phyloP scores from a whole-genome alignment of 1,140 invertebrate genomes.

The Zeugodacus cucurbitae region DNA sequence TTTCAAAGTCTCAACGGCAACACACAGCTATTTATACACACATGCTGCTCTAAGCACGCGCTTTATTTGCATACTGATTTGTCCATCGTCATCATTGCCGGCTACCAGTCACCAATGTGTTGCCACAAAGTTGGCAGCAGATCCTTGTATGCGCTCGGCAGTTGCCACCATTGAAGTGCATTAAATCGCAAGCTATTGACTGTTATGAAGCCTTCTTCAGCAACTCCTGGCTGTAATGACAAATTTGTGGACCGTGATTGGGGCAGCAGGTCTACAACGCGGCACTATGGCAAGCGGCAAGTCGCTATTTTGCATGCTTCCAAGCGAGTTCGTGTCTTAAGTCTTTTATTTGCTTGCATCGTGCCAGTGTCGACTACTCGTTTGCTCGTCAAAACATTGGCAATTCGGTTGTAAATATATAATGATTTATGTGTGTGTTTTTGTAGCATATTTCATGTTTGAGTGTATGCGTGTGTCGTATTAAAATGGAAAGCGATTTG shows the following conservation, averaged over 20 bases:
- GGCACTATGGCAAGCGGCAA: neutral
- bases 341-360: neutral
- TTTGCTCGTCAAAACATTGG: neutral
- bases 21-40: neutral
- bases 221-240: slow-evolving; percentile 27
- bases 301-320: neutral
- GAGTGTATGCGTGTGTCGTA: slow-evolving; percentile 31
- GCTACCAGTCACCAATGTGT: neutral
- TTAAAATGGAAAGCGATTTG: slow-evolving; percentile 65
- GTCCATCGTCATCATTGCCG: neutral
- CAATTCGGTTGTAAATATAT: neutral
- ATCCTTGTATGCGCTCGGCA: neutral
- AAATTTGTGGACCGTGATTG: slow-evolving; percentile 6
- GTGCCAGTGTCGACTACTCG: neutral
- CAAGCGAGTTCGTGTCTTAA: slow-evolving; percentile 16
- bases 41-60: neutral
- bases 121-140: neutral
- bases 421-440: neutral
- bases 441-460: neutral
- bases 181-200: neutral
- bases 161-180: neutral
- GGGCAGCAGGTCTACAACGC: neutral
- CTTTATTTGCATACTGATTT: neutral
- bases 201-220: neutral
- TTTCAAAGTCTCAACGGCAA: neutral